Percentiles rank a stretch among this genome's conserved stretches.
These are phyloP conservation scores for Plagiodera versicolora DNA, from an alignment of 2,888 invertebrate genomes.

Conservation along the genomic window DNA sequence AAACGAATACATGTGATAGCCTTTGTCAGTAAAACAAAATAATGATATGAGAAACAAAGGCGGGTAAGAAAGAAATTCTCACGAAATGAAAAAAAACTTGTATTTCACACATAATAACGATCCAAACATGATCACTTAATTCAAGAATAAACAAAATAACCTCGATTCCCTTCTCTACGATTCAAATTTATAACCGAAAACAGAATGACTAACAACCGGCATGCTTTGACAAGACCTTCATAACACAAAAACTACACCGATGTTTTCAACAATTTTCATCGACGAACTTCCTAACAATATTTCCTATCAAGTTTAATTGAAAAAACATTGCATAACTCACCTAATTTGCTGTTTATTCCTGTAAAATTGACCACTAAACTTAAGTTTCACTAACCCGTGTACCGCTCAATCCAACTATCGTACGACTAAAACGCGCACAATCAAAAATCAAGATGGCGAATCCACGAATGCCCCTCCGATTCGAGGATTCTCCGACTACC, in stretches of 20 bases:
- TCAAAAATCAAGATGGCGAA: conserved; percentile 51
- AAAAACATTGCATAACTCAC: conserved; percentile 32
- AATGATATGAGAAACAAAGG: background rate
- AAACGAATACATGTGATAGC: too few species aligned
- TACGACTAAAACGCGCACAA: conserved; percentile 52
- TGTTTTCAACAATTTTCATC: background rate
- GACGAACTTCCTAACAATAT: conserved; percentile 8
- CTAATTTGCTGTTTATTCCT: conserved; percentile 23
- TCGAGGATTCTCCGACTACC: conserved; percentile 34
- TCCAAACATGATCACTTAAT: too few species aligned
- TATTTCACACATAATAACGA: too few species aligned
- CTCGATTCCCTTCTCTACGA: background rate
- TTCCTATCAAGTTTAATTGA: conserved; percentile 33
- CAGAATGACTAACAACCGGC: conserved; percentile 28
- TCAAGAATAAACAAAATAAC: background rate
- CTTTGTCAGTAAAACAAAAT: too few species aligned
- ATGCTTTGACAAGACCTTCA: conserved; percentile 11
- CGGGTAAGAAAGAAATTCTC: background rate
- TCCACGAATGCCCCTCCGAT: conserved; percentile 22
- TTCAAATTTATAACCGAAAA: conserved; percentile 18
- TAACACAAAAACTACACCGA: conserved; percentile 25
- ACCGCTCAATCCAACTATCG: conserved; percentile 42
- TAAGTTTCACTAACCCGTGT: conserved; percentile 28
- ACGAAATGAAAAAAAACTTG: too few species aligned
- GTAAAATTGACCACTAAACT: conserved; percentile 20